phyloP scores from a whole-genome alignment of 2,113 vertebrate genomes.

The Carassius auratus region DNA sequence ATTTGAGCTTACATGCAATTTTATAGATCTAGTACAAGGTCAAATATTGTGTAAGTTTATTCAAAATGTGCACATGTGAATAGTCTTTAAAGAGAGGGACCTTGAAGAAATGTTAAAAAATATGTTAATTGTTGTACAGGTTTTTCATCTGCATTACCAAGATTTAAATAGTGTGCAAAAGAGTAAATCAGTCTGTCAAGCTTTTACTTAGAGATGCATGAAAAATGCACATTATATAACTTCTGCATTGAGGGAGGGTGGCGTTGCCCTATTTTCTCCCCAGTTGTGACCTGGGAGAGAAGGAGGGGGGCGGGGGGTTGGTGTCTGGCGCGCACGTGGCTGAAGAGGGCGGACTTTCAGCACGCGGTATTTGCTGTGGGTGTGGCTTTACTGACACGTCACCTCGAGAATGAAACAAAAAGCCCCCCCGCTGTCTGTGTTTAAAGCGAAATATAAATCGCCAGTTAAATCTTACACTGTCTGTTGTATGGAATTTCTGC shows the following conservation, averaged over 20 bases:
- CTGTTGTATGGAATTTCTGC: not conserved
- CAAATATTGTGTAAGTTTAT: not conserved
- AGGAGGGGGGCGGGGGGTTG: slow-evolving; percentile 50
- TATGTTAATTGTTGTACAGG: not conserved
- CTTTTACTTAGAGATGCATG: slow-evolving; percentile 57
- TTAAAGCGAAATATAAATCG: slow-evolving; percentile 38
- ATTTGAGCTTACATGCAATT: not conserved
- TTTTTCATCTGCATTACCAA: not conserved
- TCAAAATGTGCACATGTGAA: not conserved
- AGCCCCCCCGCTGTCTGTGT: slow-evolving; percentile 32
- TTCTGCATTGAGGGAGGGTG: slow-evolving; percentile 56
- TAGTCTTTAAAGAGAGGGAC: not conserved
- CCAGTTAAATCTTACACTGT: not conserved
- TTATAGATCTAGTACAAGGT: not conserved
- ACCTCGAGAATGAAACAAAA: slow-evolving; percentile 70
- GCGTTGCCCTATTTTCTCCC: slow-evolving; percentile 68
- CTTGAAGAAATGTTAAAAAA: not conserved
- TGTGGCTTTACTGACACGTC: slow-evolving; percentile 76
- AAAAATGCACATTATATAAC: slow-evolving; percentile 72
- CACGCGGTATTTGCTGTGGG: slow-evolving; percentile 64
- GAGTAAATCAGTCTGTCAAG: slow-evolving; percentile 18
- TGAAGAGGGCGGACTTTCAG: slow-evolving; percentile 58
- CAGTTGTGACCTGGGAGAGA: slow-evolving; percentile 62
- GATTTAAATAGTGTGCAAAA: not conserved
- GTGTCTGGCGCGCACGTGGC: slow-evolving; percentile 68